Percentiles rank a stretch among this genome's conserved stretches.
phyloP scores from a whole-genome alignment of 2,113 vertebrate genomes.

The Antennarius striatus region DNA sequence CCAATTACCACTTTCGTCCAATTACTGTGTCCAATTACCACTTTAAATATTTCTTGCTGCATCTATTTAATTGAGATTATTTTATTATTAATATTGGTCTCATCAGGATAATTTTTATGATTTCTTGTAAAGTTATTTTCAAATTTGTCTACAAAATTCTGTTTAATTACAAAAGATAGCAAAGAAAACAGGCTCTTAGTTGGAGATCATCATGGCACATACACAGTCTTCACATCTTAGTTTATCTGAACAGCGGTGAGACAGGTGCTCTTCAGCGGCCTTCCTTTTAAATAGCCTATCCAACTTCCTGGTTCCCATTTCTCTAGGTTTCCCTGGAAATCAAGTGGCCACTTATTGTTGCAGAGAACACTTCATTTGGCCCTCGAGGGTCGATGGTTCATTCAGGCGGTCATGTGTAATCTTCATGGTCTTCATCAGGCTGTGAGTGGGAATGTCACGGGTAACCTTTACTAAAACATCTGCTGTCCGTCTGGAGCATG shows the following conservation, averaged over 20 bases:
- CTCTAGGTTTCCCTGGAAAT: slow-evolving; percentile 54
- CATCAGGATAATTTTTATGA: too few species aligned
- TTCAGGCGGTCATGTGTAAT: slow-evolving; percentile 4
- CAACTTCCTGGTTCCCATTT: neutral
- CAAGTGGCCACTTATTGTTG: slow-evolving; percentile 40
- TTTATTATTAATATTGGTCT: too few species aligned
- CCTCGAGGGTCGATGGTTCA: neutral
- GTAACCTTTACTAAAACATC: slow-evolving; percentile 58
- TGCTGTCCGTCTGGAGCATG: slow-evolving; percentile 53
- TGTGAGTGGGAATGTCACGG: slow-evolving; percentile 38
- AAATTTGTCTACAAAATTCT: too few species aligned
- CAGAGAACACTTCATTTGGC: slow-evolving; percentile 7
- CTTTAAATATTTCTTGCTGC: too few species aligned
- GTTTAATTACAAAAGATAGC: too few species aligned
- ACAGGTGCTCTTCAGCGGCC: too few species aligned
- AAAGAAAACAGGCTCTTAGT: too few species aligned
- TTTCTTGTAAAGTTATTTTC: too few species aligned
- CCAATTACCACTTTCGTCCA: too few species aligned
- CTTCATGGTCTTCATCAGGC: slow-evolving; percentile 36
- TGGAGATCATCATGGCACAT: neutral
- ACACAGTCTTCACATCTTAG: neutral
- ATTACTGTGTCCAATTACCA: too few species aligned
- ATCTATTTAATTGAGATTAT: too few species aligned
- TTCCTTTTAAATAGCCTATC: neutral
- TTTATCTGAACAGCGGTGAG: neutral